Base-by-base conservation (phyloP, 2,888 invertebrate species). In the Parapristionchus giblindavisi region DNA sequence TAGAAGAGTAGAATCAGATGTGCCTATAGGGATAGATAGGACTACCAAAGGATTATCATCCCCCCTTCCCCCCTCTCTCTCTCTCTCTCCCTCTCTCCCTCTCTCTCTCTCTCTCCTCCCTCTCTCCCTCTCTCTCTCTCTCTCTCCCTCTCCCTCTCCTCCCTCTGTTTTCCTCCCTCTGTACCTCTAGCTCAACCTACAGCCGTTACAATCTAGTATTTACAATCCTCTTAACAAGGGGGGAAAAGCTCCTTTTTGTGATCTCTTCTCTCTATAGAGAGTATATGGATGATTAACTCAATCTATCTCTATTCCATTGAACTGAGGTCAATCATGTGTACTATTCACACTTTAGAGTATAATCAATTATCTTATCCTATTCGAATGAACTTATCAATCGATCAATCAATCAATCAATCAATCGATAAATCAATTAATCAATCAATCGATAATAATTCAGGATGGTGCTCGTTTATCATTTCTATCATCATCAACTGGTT, bases 401-500 rank as follows among this genome's bases (percentile, higher is more conserved):
- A 43, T 17, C 8, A 43, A 43, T 43, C 17, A 43, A 43, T 43
- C 17, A 43, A 43, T 43, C 11, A 43, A 43, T 43, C 17, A 43
- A 61, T 34, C 27, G 21, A 36, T 60, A 14, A 36, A 58, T 34
- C 1, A 17, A 43, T 43, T 56, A 5, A 32, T 36, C n/a, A n/a
- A n/a, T n/a, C n/a, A n/a, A n/a, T n/a, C n/a, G n/a, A n/a, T n/a
- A n/a, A 48, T 63, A 17, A 11, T 75, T 61, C 56, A 83, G 83
- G 80, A 81, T 34, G 77, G 78, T 1, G 78, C 79, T 52, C 82
- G 84, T 24, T 74, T 82, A 4, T 83, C 83, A 29, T 81, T 83
- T 48, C 80, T 80, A 36, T 84, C 84, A 27, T 81, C 82, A 14
- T 83, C 84, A 0, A 84, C 84, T n/a, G 84, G 84, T 21, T 84